Conservation (phyloP, 2,113 vertebrate genomes). For the Peromyscus californicus region DNA sequence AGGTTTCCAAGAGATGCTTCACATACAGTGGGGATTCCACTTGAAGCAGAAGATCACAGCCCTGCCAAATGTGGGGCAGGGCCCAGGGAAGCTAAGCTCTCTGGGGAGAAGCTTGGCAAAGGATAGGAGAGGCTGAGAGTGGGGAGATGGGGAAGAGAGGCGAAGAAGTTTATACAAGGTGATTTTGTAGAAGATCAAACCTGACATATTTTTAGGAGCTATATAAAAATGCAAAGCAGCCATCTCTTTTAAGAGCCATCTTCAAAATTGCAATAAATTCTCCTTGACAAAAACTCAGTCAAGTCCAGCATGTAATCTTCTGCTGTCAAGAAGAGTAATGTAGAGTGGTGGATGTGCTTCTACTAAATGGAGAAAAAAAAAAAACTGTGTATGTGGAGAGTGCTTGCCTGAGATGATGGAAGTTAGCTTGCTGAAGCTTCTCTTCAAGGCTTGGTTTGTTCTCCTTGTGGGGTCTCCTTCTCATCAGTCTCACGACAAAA, state of each 20-base stretch:
- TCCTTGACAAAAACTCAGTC: constrained; percentile 74
- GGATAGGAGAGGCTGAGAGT: not conserved
- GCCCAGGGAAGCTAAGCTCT: not conserved
- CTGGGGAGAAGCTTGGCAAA: not conserved
- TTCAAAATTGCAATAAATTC: constrained; percentile 76
- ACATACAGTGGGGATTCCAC: not conserved
- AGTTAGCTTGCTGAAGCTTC: constrained; percentile 16
- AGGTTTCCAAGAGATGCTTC: not conserved
- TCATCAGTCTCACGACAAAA: constrained; percentile 21
- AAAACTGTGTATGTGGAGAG: not conserved
- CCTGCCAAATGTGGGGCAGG: not conserved
- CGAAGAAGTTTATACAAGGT: constrained; percentile 31
- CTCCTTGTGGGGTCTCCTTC: not conserved
- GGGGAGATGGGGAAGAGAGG: not conserved
- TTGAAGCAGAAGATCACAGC: not conserved
- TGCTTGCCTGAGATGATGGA: not conserved
- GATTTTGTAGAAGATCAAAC: constrained; percentile 69
- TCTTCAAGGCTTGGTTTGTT: not conserved
- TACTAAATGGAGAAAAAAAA: not conserved
- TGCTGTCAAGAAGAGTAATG: constrained; percentile 72
- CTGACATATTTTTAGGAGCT: constrained; percentile 64
- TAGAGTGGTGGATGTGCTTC: not conserved
- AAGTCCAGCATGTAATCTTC: constrained; percentile 74
- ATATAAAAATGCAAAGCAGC: constrained; percentile 75
- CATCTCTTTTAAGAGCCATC: constrained; percentile 72